These are phyloP conservation scores for Sinelater perroti DNA, from an alignment of 2,888 invertebrate genomes.

Conservation along the genomic window DNA sequence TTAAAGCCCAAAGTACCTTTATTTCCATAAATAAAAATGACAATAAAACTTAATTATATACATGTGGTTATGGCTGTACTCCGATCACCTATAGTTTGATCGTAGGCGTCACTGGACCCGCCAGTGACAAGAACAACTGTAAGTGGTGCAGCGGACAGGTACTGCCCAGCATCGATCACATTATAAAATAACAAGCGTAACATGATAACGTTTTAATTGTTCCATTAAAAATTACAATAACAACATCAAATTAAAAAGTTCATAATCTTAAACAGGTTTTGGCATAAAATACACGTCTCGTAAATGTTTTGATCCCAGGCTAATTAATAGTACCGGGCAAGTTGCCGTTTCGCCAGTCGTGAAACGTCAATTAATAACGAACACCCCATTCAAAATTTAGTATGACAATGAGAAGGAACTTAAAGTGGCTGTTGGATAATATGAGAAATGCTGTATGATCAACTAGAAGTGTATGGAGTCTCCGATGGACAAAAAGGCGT, in stretches of 20 bases:
- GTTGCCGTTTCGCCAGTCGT: slow-evolving; percentile 43
- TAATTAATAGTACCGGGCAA: slow-evolving; percentile 42
- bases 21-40: slow-evolving; percentile 56
- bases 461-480: slow-evolving; percentile 59
- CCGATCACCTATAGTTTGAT: slow-evolving; percentile 56
- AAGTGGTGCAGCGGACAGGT: slow-evolving; percentile 32
- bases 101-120: slow-evolving; percentile 52
- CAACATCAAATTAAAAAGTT: slow-evolving; percentile 59
- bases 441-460: slow-evolving; percentile 43
- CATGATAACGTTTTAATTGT: slow-evolving; percentile 61
- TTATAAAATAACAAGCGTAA: slow-evolving; percentile 61
- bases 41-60: slow-evolving; percentile 55
- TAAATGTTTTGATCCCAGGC: slow-evolving; percentile 45
- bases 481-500: slow-evolving; percentile 55
- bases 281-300: slow-evolving; percentile 51
- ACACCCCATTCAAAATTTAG: slow-evolving; percentile 53
- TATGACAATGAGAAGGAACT: slow-evolving; percentile 26
- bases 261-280: slow-evolving; percentile 49
- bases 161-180: slow-evolving; percentile 42
- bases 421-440: slow-evolving; percentile 19
- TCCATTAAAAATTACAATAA: slow-evolving; percentile 60
- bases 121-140: slow-evolving; percentile 44
- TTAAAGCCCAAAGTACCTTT: slow-evolving; percentile 57
- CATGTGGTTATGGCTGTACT: slow-evolving; percentile 56
- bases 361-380: slow-evolving; percentile 46